Evolutionary conservation across 2,888 invertebrate species (phyloP).

Genomic region (Nomada lathburiana): DNA sequence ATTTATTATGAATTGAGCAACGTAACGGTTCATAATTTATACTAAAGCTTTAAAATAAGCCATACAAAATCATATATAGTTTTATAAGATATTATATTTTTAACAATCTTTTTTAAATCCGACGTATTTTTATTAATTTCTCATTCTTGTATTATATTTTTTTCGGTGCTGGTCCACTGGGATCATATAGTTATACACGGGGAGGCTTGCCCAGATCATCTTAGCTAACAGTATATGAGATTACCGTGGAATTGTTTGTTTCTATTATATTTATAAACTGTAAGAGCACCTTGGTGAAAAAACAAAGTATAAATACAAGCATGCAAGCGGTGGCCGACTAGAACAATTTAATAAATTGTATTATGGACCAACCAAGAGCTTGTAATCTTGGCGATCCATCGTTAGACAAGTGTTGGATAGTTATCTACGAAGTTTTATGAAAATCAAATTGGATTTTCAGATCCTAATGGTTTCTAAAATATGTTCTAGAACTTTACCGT

Average conservation of each 20-base stretch:
- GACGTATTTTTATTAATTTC: conserved; percentile 53
- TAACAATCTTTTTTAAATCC: conserved; percentile 55
- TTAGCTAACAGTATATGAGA: conserved; percentile 22
- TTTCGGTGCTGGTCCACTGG: conserved; percentile 69
- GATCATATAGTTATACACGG: conserved; percentile 43
- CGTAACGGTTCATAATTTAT: conserved; percentile 38
- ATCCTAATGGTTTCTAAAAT: conserved; percentile 65
- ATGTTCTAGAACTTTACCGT: conserved; percentile 59
- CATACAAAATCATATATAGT: conserved; percentile 43
- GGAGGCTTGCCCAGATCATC: conserved; percentile 51
- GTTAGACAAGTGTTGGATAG: conserved; percentile 61
- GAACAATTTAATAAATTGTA: conserved; percentile 49
- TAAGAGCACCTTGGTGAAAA: conserved; percentile 68
- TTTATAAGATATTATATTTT: conserved; percentile 58
- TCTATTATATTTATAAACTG: conserved; percentile 47
- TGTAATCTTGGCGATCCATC: conserved; percentile 41
- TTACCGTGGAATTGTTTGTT: conserved; percentile 48
- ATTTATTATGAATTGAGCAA: conserved; percentile 34
- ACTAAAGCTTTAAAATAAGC: conserved; percentile 59
- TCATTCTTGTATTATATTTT: conserved; percentile 47
- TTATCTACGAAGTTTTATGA: conserved; percentile 58
- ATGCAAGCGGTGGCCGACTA: conserved; percentile 43
- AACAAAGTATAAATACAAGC: conserved; percentile 66
- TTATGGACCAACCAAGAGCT: conserved; percentile 21
- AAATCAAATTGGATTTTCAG: conserved; percentile 62